Evolutionary conservation across 2,113 vertebrate species (phyloP).

Genomic region (Microtus pennsylvanicus): DNA sequence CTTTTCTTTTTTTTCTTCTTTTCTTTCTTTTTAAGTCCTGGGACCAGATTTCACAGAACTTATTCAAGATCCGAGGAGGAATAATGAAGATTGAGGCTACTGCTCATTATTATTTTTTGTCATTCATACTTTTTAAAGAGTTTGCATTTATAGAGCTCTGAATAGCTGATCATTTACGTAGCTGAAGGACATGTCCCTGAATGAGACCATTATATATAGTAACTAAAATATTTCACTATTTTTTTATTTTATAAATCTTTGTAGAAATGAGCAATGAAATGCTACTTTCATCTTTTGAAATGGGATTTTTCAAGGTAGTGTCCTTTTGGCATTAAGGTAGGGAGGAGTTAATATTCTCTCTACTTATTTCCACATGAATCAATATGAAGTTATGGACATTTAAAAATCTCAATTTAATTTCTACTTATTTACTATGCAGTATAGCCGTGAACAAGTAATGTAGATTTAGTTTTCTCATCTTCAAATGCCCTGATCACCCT

Average conservation of each 20-base stretch:
- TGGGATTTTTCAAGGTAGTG: slow-evolving; percentile 82
- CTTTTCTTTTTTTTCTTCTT: background rate
- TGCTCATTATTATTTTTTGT: slow-evolving; percentile 71
- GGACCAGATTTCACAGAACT: slow-evolving; percentile 68
- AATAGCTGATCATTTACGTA: slow-evolving; percentile 74
- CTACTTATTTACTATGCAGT: slow-evolving; percentile 83
- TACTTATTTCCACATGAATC: slow-evolving; percentile 77
- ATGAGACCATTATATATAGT: slow-evolving; percentile 79
- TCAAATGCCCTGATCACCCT: slow-evolving; percentile 79
- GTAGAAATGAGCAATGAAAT: slow-evolving; percentile 82
- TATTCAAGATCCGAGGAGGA: slow-evolving; percentile 70
- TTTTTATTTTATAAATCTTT: slow-evolving; percentile 84
- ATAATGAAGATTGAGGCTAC: slow-evolving; percentile 68
- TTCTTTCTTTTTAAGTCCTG: background rate
- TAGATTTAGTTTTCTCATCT: slow-evolving; percentile 83
- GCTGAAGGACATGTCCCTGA: slow-evolving; percentile 82
- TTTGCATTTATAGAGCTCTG: slow-evolving; percentile 79
- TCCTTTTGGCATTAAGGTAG: slow-evolving; percentile 81
- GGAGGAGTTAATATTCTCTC: slow-evolving; percentile 76
- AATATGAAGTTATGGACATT: slow-evolving; percentile 78
- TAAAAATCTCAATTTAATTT: slow-evolving; percentile 78
- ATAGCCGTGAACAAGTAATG: slow-evolving; percentile 81
- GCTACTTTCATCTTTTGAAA: slow-evolving; percentile 80
- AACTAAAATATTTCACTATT: slow-evolving; percentile 83
- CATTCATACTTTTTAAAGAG: slow-evolving; percentile 61